phyloP scores from a whole-genome alignment of 2,888 invertebrate species.

The Ophion ventricosus region DNA sequence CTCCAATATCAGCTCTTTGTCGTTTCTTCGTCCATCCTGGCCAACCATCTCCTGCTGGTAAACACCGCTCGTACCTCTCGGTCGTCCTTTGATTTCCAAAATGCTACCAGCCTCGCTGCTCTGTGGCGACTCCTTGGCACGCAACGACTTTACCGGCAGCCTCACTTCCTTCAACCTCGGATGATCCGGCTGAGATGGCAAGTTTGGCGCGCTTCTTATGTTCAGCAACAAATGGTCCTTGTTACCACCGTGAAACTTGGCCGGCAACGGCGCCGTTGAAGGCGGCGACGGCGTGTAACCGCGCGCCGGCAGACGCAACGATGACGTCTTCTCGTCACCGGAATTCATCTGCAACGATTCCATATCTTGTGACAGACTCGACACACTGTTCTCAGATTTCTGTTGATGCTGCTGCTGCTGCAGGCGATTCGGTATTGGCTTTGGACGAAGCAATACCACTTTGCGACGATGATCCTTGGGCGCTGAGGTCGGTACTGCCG shows the following conservation, averaged over 20 bases:
- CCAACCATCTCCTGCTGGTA: constrained; percentile 82
- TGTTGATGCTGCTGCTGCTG: constrained; percentile 78
- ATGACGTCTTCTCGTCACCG: constrained; percentile 79
- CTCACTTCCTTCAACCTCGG: constrained; percentile 90
- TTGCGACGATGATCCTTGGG: constrained; percentile 83
- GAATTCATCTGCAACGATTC: constrained; percentile 82
- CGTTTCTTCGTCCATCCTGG: constrained; percentile 85
- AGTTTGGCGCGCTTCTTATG: constrained; percentile 91
- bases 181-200: constrained; percentile 88
- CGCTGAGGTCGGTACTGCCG: constrained; percentile 48
- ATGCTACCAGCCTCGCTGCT: constrained; percentile 86
- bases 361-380: constrained; percentile 80
- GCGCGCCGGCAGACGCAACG: constrained; percentile 86
- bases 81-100: constrained; percentile 86
- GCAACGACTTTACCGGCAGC: constrained; percentile 89
- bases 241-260: constrained; percentile 87
- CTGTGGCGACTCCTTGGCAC: constrained; percentile 87
- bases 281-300: constrained; percentile 93
- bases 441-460: constrained; percentile 84
- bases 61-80: constrained; percentile 75
- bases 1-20: constrained; percentile 86
- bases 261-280: constrained; percentile 92
- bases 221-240: constrained; percentile 88
- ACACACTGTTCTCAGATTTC: constrained; percentile 76
- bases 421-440: constrained; percentile 86